Base-by-base conservation (phyloP, 2,797 vertebrate species). In the Setipinna tenuifilis region DNA sequence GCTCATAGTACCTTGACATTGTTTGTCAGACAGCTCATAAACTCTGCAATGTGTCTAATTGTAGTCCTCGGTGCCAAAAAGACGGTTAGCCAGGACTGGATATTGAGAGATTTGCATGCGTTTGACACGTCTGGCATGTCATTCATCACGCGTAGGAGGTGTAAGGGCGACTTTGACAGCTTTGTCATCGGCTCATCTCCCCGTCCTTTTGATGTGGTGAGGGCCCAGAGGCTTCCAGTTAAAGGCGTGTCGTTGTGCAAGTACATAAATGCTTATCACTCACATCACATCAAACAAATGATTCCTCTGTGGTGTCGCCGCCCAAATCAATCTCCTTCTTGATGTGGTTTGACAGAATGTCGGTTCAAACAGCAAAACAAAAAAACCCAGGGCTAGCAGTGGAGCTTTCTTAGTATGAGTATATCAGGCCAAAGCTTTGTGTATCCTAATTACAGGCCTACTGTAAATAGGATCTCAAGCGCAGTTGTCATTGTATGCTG, bases 181-280 rank as follows among this genome's bases (percentile, higher is more conserved):
- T 92, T 93, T 93, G 89, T 94, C 94, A 75, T 31, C 14, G 28
- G 14, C 68, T 75, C 68, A 75, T 75, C 28, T 75, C 14, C 28
- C 35, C 50, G 50, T 90, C 93, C 95, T 97, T 97, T 96, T 96
- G 96, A 97, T 96, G 96, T 96, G 94, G 94, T 94, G 95, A 90
- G 93, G 94, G 95, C 96, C 50, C 50, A 87, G 94, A 95, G 95
- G 95, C 93, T 95, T 96, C 96, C 96, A 97, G 97, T 97, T 97
- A 97, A 98, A 92, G 95, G 96, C 94, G 95, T 95, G 96, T 97
- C 96, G 96, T 95, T 95, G 94, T 95, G 95, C 93, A 94, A 96
- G 96, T 97, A 97, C 97, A 97, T 97, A 96, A 96, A 95, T 92
- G 93, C 95, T 96, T 92, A 96, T 97, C 96, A 96, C 93, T 89